Evolutionary conservation across 1,140 invertebrate genomes (phyloP), one percentile per base, ranked within the genome.

Genomic region (Zaprionus kolodkinae): DNA sequence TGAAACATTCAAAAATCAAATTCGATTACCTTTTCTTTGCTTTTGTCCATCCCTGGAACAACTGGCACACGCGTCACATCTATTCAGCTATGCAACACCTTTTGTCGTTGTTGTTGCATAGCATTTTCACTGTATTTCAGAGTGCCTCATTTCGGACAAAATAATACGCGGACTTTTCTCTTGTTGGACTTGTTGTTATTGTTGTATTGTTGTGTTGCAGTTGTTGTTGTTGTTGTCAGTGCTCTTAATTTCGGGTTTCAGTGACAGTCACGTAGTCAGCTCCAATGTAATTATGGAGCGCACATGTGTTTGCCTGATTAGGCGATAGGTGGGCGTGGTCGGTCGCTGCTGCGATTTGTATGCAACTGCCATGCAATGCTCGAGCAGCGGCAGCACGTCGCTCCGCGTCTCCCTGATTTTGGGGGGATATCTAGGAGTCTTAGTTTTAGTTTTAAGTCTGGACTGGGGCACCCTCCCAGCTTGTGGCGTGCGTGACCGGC

Each of bases 271-370:
- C 86, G 85, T 90, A 90, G 60, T 45, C 70, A 52, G 72, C 75
- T 78, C 61, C 78, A 67, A 79, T 81, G 86, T 89, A 89, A 89
- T 89, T 89, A 89, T 81, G 78, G 75, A 63, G 86, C 70, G 74
- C 85, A 84, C 85, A 89, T 88, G 85, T 89, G 85, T 89, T 89
- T 89, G 86, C 81, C 75, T 89, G 85, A 89, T 88, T 88, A 90
- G 85, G 76, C 81, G 78, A 74, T 73, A 63, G 72, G 71, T 80
- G 81, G 73, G 76, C 66, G 70, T 69, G 65, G 70, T 15, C 13
- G 35, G 40, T 55, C 57, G 40, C 66, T 38, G 35, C 66, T 55
- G 45, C 76, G 12, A 87, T 88, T 87, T 70, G 84, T 87, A 87
- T 87, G 71, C 82, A 85, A 50, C 67, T 30, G 30, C 75, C 52